Conservation (phyloP, 2,113 vertebrate genomes). For the Nothoprocta perdicaria region DNA sequence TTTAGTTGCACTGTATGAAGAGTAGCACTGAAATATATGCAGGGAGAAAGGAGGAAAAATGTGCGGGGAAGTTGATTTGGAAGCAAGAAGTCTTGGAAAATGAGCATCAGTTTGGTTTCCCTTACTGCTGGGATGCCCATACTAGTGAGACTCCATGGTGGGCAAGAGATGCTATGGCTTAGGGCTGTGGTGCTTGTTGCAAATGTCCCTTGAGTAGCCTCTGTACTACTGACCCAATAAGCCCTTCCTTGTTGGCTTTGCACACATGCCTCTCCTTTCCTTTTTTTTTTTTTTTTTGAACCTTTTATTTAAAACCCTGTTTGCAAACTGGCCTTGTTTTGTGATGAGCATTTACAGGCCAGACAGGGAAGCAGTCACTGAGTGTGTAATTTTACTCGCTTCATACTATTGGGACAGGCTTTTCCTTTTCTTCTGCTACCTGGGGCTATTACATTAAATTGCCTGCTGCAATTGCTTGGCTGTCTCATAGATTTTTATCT, state of each 20-base stretch:
- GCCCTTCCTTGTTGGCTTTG: neutral
- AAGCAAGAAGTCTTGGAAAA: neutral
- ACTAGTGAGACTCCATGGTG: neutral
- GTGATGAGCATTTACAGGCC: fast-evolving
- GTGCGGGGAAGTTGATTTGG: neutral
- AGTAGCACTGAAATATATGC: neutral
- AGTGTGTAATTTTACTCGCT: neutral
- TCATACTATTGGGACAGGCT: neutral
- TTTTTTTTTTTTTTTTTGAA: too few relatives aligned
- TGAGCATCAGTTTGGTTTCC: neutral
- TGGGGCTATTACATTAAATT: neutral
- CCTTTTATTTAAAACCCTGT: neutral
- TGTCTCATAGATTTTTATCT: conserved; percentile 4
- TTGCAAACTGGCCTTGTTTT: neutral
- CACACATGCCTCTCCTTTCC: neutral
- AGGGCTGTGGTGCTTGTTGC: neutral
- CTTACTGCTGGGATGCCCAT: fast-evolving
- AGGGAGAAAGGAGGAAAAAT: neutral
- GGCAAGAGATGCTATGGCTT: fast-evolving
- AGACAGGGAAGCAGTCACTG: fast-evolving
- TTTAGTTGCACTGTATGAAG: neutral
- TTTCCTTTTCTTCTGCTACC: neutral
- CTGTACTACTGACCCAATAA: neutral
- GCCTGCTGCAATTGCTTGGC: conserved; percentile 11
- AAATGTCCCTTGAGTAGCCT: neutral